Conservation (phyloP, 2,113 vertebrate genomes). For the cat (Felis catus) region DNA sequence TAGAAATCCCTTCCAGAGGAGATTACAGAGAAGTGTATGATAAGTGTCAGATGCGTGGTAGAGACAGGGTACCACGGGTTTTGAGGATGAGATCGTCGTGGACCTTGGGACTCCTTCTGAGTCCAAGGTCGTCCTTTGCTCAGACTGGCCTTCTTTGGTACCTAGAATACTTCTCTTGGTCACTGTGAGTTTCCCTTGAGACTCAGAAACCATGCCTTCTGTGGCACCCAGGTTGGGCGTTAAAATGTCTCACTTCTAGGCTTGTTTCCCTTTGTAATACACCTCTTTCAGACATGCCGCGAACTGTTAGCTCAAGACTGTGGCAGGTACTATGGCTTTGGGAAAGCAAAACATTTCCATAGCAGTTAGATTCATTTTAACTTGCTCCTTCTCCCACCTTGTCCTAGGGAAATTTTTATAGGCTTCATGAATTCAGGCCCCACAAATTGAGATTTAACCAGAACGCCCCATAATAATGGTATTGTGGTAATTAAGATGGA, state of each 20-base stretch:
- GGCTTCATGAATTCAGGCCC: not conserved
- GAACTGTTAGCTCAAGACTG: not conserved
- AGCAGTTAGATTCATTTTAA: conserved; percentile 14
- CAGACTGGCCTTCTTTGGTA: not conserved
- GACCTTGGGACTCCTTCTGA: not conserved
- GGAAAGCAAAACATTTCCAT: conserved; percentile 2
- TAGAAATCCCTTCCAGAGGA: not conserved
- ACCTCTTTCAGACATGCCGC: not conserved
- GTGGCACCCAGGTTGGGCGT: not conserved
- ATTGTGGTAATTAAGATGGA: not conserved
- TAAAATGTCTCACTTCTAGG: not conserved
- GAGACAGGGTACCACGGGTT: not conserved
- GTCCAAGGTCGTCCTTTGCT: not conserved
- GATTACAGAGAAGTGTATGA: not conserved
- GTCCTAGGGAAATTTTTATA: not conserved
- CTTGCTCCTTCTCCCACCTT: not conserved
- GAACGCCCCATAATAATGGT: not conserved
- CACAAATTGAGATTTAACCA: not conserved
- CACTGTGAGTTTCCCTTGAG: not conserved
- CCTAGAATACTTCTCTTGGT: not conserved
- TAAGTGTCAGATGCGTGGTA: not conserved
- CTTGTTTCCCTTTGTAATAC: not conserved
- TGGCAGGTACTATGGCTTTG: not conserved
- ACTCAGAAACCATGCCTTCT: not conserved
- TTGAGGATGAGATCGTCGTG: not conserved